Evolutionary conservation across 2,797 vertebrate species (phyloP).

Genomic region (Decapterus maruadsi): DNA sequence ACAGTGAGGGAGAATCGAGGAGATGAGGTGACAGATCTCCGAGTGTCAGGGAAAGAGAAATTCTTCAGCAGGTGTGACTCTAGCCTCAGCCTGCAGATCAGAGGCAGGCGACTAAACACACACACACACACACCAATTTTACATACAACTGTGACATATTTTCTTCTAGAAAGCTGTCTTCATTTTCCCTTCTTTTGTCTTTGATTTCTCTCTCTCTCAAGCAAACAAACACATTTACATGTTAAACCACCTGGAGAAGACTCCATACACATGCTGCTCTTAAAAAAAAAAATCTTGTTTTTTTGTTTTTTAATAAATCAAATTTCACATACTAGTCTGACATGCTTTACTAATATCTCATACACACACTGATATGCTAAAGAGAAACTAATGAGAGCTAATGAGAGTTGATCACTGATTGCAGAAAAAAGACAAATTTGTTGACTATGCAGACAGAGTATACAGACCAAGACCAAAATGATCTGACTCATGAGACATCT

Average conservation of each 20-base stretch:
- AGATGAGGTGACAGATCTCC: slow-evolving; percentile 65
- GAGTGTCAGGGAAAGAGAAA: slow-evolving; percentile 56
- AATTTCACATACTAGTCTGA: no score
- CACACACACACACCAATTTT: slow-evolving; percentile 3
- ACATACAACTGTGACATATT: slow-evolving; percentile 22
- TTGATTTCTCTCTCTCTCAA: neutral
- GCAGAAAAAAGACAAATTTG: no score
- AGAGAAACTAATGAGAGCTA: no score
- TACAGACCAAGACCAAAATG: no score
- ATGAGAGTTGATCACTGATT: no score
- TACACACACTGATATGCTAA: no score
- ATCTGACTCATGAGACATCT: no score
- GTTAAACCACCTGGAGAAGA: slow-evolving; percentile 20
- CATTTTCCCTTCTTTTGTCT: slow-evolving; percentile 29
- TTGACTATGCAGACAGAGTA: no score
- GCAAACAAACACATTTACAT: slow-evolving; percentile 22
- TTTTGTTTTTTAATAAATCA: no score
- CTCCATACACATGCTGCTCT: neutral
- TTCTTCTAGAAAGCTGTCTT: slow-evolving; percentile 38
- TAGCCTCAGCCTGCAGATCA: slow-evolving; percentile 57
- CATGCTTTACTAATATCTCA: no score
- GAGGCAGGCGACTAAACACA: slow-evolving; percentile 30
- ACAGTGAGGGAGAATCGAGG: slow-evolving; percentile 24
- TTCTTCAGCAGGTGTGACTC: slow-evolving; percentile 66
- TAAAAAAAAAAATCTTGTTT: no score